phyloP scores from a whole-genome alignment of 2,113 vertebrate species.

The Sebastes schlegelii region DNA sequence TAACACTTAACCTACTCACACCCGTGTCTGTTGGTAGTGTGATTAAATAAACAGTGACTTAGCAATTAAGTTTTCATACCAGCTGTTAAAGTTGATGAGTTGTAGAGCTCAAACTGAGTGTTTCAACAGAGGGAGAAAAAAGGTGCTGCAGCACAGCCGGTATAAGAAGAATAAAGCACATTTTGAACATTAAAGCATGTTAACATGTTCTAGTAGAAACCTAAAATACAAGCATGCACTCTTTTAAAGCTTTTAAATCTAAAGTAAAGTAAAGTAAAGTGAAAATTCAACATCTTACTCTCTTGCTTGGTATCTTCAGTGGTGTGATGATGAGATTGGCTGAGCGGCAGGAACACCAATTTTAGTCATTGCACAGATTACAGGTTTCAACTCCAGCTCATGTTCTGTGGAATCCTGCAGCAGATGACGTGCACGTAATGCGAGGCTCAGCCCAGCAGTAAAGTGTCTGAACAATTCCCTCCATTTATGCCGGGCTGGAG shows the following conservation, averaged over 20 bases:
- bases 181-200: too few relatives aligned
- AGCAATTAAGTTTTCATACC: not conserved
- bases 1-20: not conserved
- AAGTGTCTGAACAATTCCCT: constrained; percentile 63
- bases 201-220: too few relatives aligned
- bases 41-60: not conserved
- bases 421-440: constrained; percentile 36
- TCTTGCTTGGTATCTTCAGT: not conserved
- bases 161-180: too few relatives aligned
- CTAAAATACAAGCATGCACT: not conserved
- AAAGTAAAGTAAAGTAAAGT: not conserved
- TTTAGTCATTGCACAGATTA: constrained; percentile 20
- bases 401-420: constrained; percentile 15
- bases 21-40: not conserved
- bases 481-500: constrained; percentile 55
- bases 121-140: too few relatives aligned
- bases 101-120: too few relatives aligned
- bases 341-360: not conserved
- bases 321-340: not conserved
- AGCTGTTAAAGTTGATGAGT: not conserved
- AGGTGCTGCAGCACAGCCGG: too few relatives aligned
- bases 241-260: not conserved
- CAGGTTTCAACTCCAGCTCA: constrained; percentile 18
- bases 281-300: not conserved
- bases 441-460: constrained; percentile 33